Conservation (phyloP, 2,888 invertebrate species). For the Tuberolachnus salignus region DNA sequence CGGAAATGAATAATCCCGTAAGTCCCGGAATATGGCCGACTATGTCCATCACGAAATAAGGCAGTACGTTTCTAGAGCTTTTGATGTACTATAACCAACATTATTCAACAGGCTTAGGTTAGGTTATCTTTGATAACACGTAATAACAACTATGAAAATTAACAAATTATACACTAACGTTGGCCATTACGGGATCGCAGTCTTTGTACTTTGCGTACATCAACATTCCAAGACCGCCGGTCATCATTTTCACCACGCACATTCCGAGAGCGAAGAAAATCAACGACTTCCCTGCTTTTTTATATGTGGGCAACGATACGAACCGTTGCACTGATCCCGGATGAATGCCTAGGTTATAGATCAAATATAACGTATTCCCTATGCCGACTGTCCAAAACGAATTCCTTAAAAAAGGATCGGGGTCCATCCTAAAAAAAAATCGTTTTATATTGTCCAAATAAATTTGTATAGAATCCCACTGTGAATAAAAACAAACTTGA, state of each 20-base stretch:
- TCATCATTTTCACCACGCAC: conserved; percentile 67
- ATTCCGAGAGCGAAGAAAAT: conserved; percentile 64
- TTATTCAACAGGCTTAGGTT: too few species aligned
- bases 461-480: too few species aligned
- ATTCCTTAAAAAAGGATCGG: conserved; percentile 78
- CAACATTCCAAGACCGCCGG: conserved; percentile 68
- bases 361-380: conserved; percentile 69
- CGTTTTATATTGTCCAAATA: too few species aligned
- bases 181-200: conserved; percentile 70
- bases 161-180: conserved; percentile 11
- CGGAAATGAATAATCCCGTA: conserved; percentile 77
- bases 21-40: conserved; percentile 72
- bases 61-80: conserved; percentile 68
- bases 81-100: conserved; percentile 50
- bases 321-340: conserved; percentile 70
- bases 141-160: not conserved
- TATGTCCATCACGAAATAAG: conserved; percentile 76
- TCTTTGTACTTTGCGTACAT: conserved; percentile 71
- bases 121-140: too few species aligned
- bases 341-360: conserved; percentile 67
- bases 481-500: conserved; percentile 67
- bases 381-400: conserved; percentile 80
- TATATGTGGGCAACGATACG: conserved; percentile 67
- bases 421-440: conserved; percentile 70
- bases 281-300: conserved; percentile 66